Base-by-base conservation (phyloP, 2,113 vertebrate species). In the Cebidichthys violaceus region DNA sequence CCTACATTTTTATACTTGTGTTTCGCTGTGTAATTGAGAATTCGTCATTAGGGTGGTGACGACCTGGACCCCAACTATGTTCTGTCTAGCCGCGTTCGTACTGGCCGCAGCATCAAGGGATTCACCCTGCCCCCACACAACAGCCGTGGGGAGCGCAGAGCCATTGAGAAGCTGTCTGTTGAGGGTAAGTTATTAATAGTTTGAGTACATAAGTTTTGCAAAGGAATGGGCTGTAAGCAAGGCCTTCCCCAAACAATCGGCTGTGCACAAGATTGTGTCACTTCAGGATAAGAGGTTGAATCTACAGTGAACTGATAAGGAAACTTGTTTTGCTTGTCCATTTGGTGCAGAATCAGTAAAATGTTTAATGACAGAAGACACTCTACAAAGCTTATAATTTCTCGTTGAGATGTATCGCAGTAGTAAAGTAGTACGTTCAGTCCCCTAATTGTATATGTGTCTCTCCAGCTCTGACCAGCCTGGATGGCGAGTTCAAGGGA, bases 101-200 rank as follows among this genome's bases (percentile, higher is more conserved):
- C 97, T 0, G 97, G 97, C n/a, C 97, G 97, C 73, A 98, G 97
- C 94, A 96, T 98, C 93, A 98, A 97, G 94, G 97, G 96, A 45
- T 96, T 96, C 87, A 94, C 96, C 33, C 94, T 98, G 89, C 97
- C 97, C 65, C 97, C 97, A 7, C 97, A 98, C 95, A 97, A 96
- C 94, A 97, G 96, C 95, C 97, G 97, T 0, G 97, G 96, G 0
- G 97, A 98, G 96, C 96, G 97, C 79, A 96, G 97, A 73, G 84
- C 90, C 0, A 94, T 98, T 60, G 97, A 98, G 93, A 96, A 92
- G 9, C 94, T 97, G 70, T 96, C 97, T 0, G 90, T 98, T 61
- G 95, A 96, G 64, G 96, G 97, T 98, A 74, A 86, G 91, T 17
- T 20, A 27, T 13, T 10, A 18, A 41, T 65, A 77, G 55, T 47